Conservation (phyloP, 2,888 invertebrate species). For the Bombyx huttoni region DNA sequence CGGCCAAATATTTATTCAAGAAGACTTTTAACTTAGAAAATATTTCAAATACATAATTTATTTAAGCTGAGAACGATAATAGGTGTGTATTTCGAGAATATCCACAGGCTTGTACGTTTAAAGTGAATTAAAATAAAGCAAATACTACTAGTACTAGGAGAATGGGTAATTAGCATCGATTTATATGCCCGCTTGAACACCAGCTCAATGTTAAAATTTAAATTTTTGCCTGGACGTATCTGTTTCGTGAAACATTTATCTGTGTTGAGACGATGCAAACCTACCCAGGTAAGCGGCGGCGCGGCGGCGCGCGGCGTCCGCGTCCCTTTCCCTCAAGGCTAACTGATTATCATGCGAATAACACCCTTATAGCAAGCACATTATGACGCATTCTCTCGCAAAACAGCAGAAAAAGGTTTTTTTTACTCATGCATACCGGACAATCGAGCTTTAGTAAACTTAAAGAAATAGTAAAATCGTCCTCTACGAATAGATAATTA, state of each 20-base stretch:
- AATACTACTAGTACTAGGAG: too few relatives aligned
- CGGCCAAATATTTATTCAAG: too few relatives aligned
- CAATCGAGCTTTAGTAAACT: conserved; percentile 27
- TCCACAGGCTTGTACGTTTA: too few relatives aligned
- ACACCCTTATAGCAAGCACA: conserved; percentile 15
- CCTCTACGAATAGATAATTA: conserved; percentile 3
- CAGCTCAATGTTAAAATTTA: background rate
- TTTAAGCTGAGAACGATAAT: too few relatives aligned
- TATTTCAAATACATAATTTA: too few relatives aligned
- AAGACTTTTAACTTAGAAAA: too few relatives aligned
- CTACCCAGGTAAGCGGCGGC: conserved; percentile 49
- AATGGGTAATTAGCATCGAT: too few relatives aligned
- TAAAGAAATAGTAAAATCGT: conserved; percentile 9
- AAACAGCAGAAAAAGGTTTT: conserved; percentile 10
- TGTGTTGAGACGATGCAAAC: conserved; percentile 32
- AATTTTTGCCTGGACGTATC: background rate
- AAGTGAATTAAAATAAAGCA: too few relatives aligned
- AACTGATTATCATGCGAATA: conserved; percentile 20
- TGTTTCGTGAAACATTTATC: conserved; percentile 10
- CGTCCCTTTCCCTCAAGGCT: conserved; percentile 65
- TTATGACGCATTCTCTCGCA: conserved; percentile 6
- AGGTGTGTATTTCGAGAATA: too few relatives aligned
- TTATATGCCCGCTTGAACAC: too few relatives aligned
- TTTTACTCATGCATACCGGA: conserved; percentile 29
- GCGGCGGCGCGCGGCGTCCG: conserved; percentile 29